phyloP scores from a whole-genome alignment of 2,113 vertebrate species.

The Nothobranchius furzeri region DNA sequence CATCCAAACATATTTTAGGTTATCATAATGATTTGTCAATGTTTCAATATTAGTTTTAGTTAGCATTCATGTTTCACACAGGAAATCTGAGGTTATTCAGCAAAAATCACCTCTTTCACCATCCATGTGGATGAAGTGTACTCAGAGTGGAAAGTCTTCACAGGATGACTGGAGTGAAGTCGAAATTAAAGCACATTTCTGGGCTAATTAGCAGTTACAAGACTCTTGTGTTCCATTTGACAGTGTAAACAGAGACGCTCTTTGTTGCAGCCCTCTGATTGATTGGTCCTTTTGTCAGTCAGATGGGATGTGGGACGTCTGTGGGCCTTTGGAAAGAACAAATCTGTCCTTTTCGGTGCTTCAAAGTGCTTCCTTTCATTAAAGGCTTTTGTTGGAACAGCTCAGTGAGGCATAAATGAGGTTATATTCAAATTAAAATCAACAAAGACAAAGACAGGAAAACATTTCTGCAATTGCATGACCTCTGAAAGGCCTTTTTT shows the following conservation, averaged over 20 bases:
- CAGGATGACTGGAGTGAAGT: slow-evolving; percentile 55
- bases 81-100: slow-evolving; percentile 28
- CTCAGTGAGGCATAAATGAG: slow-evolving; percentile 33
- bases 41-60: slow-evolving; percentile 6
- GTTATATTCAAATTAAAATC: slow-evolving; percentile 44
- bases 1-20: too few relatives aligned
- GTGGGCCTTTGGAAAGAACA: slow-evolving; percentile 28
- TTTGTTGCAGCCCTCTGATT: slow-evolving; percentile 43
- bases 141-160: slow-evolving; percentile 73
- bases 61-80: slow-evolving; percentile 24
- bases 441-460: slow-evolving; percentile 26
- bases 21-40: slow-evolving; percentile 4
- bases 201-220: slow-evolving; percentile 61
- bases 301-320: slow-evolving; percentile 25
- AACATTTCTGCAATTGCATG: slow-evolving; percentile 24
- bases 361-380: slow-evolving; percentile 44
- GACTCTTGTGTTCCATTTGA: slow-evolving; percentile 42
- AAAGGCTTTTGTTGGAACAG: slow-evolving; percentile 1
- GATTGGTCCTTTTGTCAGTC: slow-evolving; percentile 43
- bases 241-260: slow-evolving; percentile 55
- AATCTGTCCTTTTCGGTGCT: slow-evolving; percentile 32
- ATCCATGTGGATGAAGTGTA: slow-evolving; percentile 69
- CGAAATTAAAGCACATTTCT: slow-evolving; percentile 51
- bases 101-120: slow-evolving; percentile 34
- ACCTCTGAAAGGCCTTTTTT: slow-evolving; percentile 47